Evolutionary conservation across 2,113 vertebrate species (phyloP), one percentile per base, ranked within the genome.

Genomic region (Hiodon tergisus): DNA sequence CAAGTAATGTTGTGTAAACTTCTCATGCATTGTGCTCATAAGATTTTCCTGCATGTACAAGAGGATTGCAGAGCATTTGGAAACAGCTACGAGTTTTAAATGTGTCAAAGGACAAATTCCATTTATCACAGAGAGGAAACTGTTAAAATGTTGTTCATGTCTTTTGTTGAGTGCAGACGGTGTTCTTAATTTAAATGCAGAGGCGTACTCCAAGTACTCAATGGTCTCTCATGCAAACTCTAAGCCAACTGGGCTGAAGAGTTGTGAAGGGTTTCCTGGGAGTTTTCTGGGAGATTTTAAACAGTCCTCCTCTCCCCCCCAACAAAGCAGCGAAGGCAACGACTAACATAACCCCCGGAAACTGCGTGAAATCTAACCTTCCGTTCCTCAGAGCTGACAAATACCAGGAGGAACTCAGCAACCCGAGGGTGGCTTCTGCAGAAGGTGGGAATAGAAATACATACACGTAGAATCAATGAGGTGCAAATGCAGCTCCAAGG

Each of bases 141-240:
- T 4, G 16, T 65, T 46, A 65, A 63, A 74, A 50, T 57, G 74
- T 67, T n/a, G 5, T 50, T 66, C 9, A 60, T 74, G 68, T 60
- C 59, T 74, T 3, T 58, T 76, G 62, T 79, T 14, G 72, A 80
- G 81, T 79, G 57, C 62, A 78, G 69, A 63, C 51, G 59, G 79
- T 79, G 82, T 61, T 78, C 55, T 78, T 87, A 77, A 88, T 90
- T 89, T 81, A 87, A 81, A 90, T 90, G 86, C 88, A 59, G 72
- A 31, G 61, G 63, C 58, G 75, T 68, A 89, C 78, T 79, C 79
- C 83, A 83, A 83, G 83, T 86, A 85, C 82, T 80, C 74, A 62
- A 60, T 70, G 78, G 73, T 77, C 77, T 46, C 58, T 69, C 75
- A 72, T 47, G 13, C 46, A 71, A 2, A 78, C 17, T 59, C 13